Base-by-base conservation (phyloP, 2,888 invertebrate species). In the Diloba caeruleocephala region DNA sequence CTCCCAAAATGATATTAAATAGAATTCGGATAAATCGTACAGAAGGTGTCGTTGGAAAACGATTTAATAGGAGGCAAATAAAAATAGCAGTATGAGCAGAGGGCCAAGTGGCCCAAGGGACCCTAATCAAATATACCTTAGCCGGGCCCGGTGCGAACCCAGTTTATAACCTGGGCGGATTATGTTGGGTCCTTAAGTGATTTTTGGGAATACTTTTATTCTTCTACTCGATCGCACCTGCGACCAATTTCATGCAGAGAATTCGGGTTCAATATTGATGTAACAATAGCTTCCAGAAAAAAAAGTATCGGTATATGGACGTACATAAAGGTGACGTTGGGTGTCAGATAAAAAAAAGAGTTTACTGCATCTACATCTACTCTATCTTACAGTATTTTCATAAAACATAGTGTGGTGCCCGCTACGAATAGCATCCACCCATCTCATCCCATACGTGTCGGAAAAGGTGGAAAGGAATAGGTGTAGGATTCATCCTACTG, bases 71-170 rank as follows among this genome's bases (percentile, higher is more conserved):
- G 79, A 73, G 72, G 71, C 79, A 83, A 88, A 89, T 88, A 88
- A 88, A 87, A 86, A 85, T 80, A 81, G 75, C 79, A 74, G 82
- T 81, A 84, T 83, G 85, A 81, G 80, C 74, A 74, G 46, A 52
- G 63, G 67, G 75, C 76, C 51, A 44, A 79, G 78, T 68, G 72
- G 75, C 78, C 74, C 74, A 60, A 71, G 78, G 82, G 74, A 71
- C 86, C 88, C 82, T 89, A 86, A 91, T 90, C 90, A 90, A 91
- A 90, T 89, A 88, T 82, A 87, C 88, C 84, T 91, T 87, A 86
- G 78, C 78, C 72, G 72, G 70, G 77, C 17, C 51, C 61, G 48
- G 75, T 79, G 77, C 80, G 78, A 79, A 80, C 82, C 77, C 77
- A 77, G 82, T 81, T 81, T 85, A 86, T 79, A 81, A 78, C 82